A percentile compares a stretch with the other conserved stretches of the same genome.
These are phyloP conservation scores for Rapana venosa DNA, from an alignment of 2,888 invertebrate species.

Conservation along the genomic window DNA sequence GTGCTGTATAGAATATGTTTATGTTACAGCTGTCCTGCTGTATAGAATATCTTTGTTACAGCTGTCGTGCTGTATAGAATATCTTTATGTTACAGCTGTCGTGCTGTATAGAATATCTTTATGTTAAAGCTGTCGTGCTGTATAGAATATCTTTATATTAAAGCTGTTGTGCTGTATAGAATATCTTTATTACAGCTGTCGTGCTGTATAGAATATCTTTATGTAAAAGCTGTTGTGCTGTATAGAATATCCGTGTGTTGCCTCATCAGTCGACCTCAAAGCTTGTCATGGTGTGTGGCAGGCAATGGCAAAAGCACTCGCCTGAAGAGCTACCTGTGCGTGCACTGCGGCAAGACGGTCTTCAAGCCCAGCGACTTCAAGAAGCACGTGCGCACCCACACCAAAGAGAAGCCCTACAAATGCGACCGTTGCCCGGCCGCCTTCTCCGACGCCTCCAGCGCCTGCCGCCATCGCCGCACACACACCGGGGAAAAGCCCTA, in stretches of 20 bases:
- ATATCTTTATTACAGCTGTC: too few relatives aligned
- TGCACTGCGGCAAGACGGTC: slow-evolving; percentile 45
- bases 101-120: too few relatives aligned
- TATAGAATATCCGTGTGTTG: neutral
- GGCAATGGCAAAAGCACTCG: neutral
- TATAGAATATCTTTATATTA: too few relatives aligned
- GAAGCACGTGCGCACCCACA: slow-evolving; percentile 48
- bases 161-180: too few relatives aligned
- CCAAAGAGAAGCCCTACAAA: slow-evolving; percentile 45
- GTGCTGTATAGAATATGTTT: too few relatives aligned
- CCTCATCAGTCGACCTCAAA: too few relatives aligned
- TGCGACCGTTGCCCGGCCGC: slow-evolving; percentile 45
- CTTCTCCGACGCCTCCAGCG: slow-evolving; percentile 40
- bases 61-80: too few relatives aligned
- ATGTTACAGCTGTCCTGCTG: too few relatives aligned
- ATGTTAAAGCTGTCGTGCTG: too few relatives aligned
- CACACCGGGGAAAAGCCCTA: slow-evolving; percentile 45
- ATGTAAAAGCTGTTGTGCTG: neutral
- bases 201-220: neutral
- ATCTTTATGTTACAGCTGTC: too few relatives aligned
- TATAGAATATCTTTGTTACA: too few relatives aligned
- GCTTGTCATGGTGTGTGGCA: neutral
- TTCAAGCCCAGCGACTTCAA: slow-evolving; percentile 42
- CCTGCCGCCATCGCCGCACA: slow-evolving; percentile 33
- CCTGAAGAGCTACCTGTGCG: slow-evolving; percentile 45